These are phyloP conservation scores for Taeniopygia guttata DNA, from an alignment of 2,797 vertebrate genomes.

Conservation along the genomic window DNA sequence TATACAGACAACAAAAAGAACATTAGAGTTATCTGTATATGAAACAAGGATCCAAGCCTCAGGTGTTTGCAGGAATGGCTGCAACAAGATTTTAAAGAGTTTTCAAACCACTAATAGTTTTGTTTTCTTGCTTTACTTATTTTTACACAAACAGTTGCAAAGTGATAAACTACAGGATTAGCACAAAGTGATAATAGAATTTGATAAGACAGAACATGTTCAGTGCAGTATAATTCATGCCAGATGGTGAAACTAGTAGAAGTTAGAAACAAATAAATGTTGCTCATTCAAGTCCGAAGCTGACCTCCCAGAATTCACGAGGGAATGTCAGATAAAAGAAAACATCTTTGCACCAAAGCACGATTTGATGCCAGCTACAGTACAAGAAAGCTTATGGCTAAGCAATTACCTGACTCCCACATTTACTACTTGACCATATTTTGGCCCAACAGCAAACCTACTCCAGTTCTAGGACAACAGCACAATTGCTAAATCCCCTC, in stretches of 20 bases:
- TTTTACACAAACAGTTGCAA: background rate
- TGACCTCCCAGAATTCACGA: background rate
- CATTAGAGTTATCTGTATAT: slow-evolving; percentile 2
- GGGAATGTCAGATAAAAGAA: background rate
- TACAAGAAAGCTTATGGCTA: background rate
- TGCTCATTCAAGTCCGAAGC: background rate
- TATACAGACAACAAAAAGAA: background rate
- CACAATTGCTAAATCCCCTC: background rate
- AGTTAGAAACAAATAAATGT: slow-evolving; percentile 7
- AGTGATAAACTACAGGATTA: slow-evolving; percentile 20
- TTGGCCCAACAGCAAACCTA: background rate
- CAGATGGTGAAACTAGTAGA: slow-evolving; percentile 8
- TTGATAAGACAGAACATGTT: slow-evolving; percentile 34
- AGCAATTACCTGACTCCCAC: background rate
- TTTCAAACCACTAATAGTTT: slow-evolving; percentile 40
- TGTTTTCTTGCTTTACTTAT: slow-evolving; percentile 27
- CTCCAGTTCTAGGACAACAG: background rate
- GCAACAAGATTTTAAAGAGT: slow-evolving; percentile 14
- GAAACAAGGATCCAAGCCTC: background rate
- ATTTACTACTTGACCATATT: background rate
- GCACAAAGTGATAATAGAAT: slow-evolving; percentile 33
- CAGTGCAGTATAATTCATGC: background rate
- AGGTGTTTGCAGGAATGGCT: background rate
- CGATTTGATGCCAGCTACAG: background rate
- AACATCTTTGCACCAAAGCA: background rate